Evolutionary conservation across 1,140 invertebrate genomes (phyloP), one percentile per base, ranked within the genome.

Genomic region (Tyrophagus putrescentiae): DNA sequence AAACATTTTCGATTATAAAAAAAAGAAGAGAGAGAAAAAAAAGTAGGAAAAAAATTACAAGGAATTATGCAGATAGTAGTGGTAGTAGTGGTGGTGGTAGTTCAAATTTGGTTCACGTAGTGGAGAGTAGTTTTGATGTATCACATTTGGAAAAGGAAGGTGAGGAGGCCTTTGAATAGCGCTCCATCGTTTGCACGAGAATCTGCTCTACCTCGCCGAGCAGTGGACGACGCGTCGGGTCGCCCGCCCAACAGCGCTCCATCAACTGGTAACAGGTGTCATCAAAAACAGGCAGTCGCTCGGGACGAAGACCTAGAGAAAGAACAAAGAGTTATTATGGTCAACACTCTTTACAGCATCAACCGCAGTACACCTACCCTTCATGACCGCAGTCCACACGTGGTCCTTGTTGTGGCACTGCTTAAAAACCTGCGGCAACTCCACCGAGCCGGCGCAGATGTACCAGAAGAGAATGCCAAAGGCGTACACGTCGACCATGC

Each of bases 391-490:
- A 44, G 73, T 84, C 86, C 87, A 91, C 0, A 92, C 71, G 66
- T 88, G 84, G 69, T 91, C 87, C 69, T 91, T 91, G 64, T 85
- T 88, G 65, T 82, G 80, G 71, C 87, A 91, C 62, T 84, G 80
- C 67, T 91, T 86, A 73, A 89, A 92, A 3, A 82, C 79, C 52
- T 78, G 78, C 3, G 89, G 87, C 36, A 91, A 74, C 67, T 78
- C 79, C 0, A 87, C 82, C 67, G 84, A 81, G 3, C 86, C 87
- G 4, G 87, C 82, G 74, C 87, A 90, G 57, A 90, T 78, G 65
- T 89, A 90, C 88, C 87, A 92, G 71, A 91, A 89, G 23, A 92
- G 72, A 56, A 93, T 86, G 1, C 87, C 88, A 72, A 93, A 92
- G 1, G 87, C 87, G 70, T 91, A 92, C 1, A 91, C 82, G 69